A percentile compares a stretch with the other conserved stretches of the same genome.
These are phyloP conservation scores for Takifugu bimaculatus DNA, from an alignment of 2,113 vertebrate genomes.

Conservation along the genomic window DNA sequence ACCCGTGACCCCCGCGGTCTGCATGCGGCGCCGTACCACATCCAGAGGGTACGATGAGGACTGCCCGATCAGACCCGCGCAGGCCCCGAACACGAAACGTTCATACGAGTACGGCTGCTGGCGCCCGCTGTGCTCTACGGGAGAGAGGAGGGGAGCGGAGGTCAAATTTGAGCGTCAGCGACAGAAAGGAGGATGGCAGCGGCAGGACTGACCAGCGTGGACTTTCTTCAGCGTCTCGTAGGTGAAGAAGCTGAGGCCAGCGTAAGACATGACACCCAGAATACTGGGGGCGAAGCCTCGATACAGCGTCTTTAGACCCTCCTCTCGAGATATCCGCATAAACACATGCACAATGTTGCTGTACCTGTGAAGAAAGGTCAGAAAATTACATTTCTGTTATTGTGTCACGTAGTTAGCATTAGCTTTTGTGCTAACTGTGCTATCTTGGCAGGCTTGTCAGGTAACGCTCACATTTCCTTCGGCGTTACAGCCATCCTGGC, in stretches of 20 bases:
- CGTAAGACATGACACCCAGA: conserved; percentile 90
- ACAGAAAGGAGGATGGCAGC: background rate
- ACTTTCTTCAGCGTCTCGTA: conserved; percentile 92
- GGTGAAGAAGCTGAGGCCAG: conserved; percentile 96
- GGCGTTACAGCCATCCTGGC: conserved; percentile 96
- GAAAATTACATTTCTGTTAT: background rate
- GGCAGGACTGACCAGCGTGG: conserved; percentile 79
- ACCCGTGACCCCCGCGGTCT: conserved; percentile 90
- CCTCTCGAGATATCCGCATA: conserved; percentile 89
- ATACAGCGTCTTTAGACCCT: conserved; percentile 88
- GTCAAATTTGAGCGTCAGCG: background rate
- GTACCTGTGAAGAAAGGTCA: conserved; percentile 79
- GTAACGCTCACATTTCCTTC: conserved; percentile 90
- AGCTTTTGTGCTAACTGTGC: too few relatives aligned
- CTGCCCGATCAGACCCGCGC: conserved; percentile 90
- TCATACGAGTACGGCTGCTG: conserved; percentile 84
- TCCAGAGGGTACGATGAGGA: conserved; percentile 95
- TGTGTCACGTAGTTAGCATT: too few relatives aligned
- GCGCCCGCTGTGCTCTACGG: conserved; percentile 82
- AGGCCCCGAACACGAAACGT: conserved; percentile 89
- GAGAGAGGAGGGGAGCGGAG: background rate
- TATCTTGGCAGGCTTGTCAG: background rate
- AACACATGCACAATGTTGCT: conserved; percentile 95
- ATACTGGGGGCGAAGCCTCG: conserved; percentile 91
- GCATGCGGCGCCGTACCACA: conserved; percentile 95